Conservation (phyloP, 2,113 vertebrate species). For the Astur gentilis region DNA sequence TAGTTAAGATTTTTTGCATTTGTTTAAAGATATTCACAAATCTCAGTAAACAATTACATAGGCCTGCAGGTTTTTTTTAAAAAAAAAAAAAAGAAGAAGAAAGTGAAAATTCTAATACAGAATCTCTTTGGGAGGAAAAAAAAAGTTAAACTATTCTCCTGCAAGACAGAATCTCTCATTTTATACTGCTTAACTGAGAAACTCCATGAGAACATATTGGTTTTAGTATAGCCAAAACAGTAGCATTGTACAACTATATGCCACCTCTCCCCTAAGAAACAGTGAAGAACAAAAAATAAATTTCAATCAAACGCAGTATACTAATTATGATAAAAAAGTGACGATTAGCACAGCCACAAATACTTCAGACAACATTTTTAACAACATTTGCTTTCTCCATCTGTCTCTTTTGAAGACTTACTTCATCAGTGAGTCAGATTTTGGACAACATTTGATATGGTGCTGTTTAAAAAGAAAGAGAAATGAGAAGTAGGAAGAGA, state of each 20-base stretch:
- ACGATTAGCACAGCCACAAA: not conserved
- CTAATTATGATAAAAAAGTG: not conserved
- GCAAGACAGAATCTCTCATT: not conserved
- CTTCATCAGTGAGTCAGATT: conserved; percentile 11
- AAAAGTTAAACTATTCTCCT: not conserved
- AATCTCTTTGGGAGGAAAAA: not conserved
- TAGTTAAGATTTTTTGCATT: not conserved
- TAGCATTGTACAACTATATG: not conserved
- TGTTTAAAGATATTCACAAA: not conserved
- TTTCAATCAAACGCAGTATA: not conserved
- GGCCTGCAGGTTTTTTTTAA: not conserved
- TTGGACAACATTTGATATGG: conserved; percentile 24
- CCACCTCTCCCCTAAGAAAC: not conserved
- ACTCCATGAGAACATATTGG: not conserved
- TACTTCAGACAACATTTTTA: conserved; percentile 24
- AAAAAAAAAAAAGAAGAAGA: not conserved
- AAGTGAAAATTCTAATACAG: not conserved
- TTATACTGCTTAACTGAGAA: not conserved
- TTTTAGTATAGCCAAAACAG: not conserved
- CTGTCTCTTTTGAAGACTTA: conserved; percentile 40
- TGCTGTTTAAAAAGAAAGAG: conserved; percentile 40
- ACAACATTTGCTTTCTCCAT: conserved; percentile 58
- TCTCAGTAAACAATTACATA: not conserved
- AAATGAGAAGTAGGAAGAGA: not conserved
- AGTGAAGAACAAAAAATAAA: not conserved